Evolutionary conservation across 92 coral and sea anemone genomes (phyloP).

Genomic region (Porites rus): DNA sequence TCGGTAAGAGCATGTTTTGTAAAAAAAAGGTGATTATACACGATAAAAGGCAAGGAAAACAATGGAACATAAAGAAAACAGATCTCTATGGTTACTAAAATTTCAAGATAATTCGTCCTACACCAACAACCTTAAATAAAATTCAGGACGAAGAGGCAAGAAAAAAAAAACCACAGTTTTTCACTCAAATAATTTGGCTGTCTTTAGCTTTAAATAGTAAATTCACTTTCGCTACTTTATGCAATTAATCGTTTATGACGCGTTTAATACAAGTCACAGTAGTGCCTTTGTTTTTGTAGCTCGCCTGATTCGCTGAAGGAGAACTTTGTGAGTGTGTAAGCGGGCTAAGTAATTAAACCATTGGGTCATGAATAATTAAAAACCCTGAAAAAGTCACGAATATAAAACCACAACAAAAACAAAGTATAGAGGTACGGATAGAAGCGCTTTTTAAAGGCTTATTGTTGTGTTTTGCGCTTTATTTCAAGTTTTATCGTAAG

Average conservation of each 20-base stretch:
- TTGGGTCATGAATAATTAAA: constrained; percentile 51
- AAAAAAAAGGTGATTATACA: constrained; percentile 29
- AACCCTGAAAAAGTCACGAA: constrained; percentile 37
- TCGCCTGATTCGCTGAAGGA: constrained; percentile 56
- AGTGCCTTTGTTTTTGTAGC: constrained; percentile 65
- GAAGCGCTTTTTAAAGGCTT: not conserved
- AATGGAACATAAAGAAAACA: constrained; percentile 25
- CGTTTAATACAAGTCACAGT: not conserved
- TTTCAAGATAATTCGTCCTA: not conserved
- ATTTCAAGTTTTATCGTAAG: not conserved
- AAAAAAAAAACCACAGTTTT: not conserved
- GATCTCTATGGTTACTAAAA: not conserved
- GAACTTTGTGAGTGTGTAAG: not conserved
- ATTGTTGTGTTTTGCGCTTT: not conserved
- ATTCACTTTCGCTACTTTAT: not conserved
- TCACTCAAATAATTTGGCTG: not conserved
- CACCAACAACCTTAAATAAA: not conserved
- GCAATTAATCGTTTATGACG: constrained; percentile 28
- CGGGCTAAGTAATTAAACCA: constrained; percentile 53
- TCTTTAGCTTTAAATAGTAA: not conserved
- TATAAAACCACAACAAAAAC: not conserved
- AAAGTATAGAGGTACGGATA: not conserved
- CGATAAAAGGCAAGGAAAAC: constrained; percentile 41
- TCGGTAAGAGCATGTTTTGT: constrained; percentile 35
- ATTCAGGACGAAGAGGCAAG: not conserved